These are phyloP conservation scores for Lasioglossum leucozonium DNA, from an alignment of 2,888 invertebrate genomes.

Conservation along the genomic window DNA sequence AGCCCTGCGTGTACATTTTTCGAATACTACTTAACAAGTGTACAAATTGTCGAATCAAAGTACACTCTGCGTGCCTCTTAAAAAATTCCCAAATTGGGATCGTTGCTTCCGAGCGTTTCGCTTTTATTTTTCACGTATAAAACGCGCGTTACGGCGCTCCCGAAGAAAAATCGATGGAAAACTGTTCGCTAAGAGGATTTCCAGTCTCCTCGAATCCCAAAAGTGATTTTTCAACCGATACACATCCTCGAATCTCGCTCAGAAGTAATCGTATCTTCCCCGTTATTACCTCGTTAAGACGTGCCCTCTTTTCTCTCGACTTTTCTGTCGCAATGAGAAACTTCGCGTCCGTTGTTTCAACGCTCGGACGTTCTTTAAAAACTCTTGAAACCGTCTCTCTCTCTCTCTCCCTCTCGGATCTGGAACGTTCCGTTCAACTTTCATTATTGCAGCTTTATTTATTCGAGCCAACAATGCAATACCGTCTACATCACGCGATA, in stretches of 20 bases:
- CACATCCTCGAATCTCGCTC: conserved; percentile 3
- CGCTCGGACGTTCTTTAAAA: background rate
- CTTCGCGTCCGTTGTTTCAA: background rate
- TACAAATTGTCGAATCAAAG: background rate
- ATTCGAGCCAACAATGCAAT: background rate
- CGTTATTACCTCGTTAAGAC: background rate
- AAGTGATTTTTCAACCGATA: background rate
- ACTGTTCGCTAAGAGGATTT: background rate
- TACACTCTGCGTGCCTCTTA: background rate
- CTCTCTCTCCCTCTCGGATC: background rate
- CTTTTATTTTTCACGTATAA: background rate
- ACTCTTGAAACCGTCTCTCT: background rate
- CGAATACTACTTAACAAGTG: background rate
- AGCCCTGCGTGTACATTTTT: background rate
- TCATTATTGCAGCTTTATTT: background rate
- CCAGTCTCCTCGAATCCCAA: background rate
- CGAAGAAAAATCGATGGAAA: background rate
- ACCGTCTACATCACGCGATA: background rate
- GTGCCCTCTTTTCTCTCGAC: background rate
- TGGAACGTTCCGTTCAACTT: background rate
- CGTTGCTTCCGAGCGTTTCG: background rate
- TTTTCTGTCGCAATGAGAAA: background rate
- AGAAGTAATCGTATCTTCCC: background rate
- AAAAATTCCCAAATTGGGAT: background rate
- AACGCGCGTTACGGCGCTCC: background rate